A percentile compares a stretch with the other conserved stretches of the same genome.
phyloP scores from a whole-genome alignment of 2,888 invertebrate genomes.

The Cheilosia vulpina region DNA sequence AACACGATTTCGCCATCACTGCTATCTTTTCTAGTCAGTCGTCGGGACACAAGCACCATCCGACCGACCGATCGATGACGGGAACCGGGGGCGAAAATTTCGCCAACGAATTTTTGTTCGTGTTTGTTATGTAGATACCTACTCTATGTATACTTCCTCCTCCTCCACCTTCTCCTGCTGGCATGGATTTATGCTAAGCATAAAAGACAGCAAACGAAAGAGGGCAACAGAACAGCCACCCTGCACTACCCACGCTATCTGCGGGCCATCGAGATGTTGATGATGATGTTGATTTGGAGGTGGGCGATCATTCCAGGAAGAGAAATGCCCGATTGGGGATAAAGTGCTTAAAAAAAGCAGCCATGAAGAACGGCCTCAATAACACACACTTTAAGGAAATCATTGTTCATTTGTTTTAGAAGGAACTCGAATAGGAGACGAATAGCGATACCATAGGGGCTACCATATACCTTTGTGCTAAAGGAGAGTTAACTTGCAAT shows the following conservation, averaged over 20 bases:
- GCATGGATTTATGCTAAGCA: slow-evolving; percentile 63
- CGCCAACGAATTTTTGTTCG: slow-evolving; percentile 51
- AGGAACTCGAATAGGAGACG: slow-evolving; percentile 6
- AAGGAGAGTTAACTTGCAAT: neutral
- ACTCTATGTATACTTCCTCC: slow-evolving; percentile 32
- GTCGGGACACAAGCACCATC: slow-evolving; percentile 2
- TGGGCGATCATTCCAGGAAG: slow-evolving; percentile 73
- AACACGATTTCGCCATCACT: slow-evolving; percentile 75
- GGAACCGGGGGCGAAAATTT: slow-evolving; percentile 61
- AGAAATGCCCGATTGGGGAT: slow-evolving; percentile 68
- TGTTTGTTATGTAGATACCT: slow-evolving; percentile 32
- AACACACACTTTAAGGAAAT: slow-evolving; percentile 55
- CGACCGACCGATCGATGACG: neutral
- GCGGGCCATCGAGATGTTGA: slow-evolving; percentile 70
- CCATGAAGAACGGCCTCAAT: slow-evolving; percentile 61
- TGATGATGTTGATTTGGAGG: slow-evolving; percentile 65
- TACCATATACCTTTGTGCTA: neutral
- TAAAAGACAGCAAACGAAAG: slow-evolving; percentile 51
- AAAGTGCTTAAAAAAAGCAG: slow-evolving; percentile 49
- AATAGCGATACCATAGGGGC: neutral
- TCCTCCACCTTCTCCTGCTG: slow-evolving; percentile 15
- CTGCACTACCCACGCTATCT: slow-evolving; percentile 68
- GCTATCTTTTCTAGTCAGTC: slow-evolving; percentile 50
- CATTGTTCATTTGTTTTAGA: slow-evolving; percentile 66
- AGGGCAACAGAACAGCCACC: slow-evolving; percentile 15